Evolutionary conservation across 2,113 vertebrate genomes (phyloP), one percentile per base, ranked within the genome.

Genomic region (Phalacrocorax brasilianus): DNA sequence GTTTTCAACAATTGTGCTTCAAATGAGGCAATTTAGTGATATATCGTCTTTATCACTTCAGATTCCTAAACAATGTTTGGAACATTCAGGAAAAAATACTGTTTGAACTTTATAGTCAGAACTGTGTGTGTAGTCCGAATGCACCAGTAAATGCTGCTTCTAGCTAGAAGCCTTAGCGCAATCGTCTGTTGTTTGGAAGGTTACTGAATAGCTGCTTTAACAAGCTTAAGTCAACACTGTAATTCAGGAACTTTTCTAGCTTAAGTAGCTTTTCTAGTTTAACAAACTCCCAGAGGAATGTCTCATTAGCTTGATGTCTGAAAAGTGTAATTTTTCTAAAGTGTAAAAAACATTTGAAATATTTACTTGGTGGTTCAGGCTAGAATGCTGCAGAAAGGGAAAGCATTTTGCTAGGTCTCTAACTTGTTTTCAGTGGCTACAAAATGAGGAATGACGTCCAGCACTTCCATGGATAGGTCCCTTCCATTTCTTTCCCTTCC

Each of bases 291-390:
- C 75, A 55, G 40, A 84, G 83, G 61, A 95, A 84, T 73, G 8
- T 78, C 42, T 79, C 18, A 86, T 92, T 96, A 95, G 55, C 63
- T n/a, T 59, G 23, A 7, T 62, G 50, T 77, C 63, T 80, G 58
- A 88, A 93, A 94, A 82, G 12, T 68, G 33, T 83, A 24, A 47
- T 94, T 91, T 91, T 96, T 88, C n/a, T 71, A 3, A 70, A 85
- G 53, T 35, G 67, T 79, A 82, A 86, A 91, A 75, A 72, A 33
- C 13, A 58, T 85, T 82, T 94, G 53, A 81, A 82, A 70, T 77
- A 70, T 55, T 94, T 73, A 42, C 77, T 71, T 68, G 52, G 50
- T 70, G 55, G 49, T 73, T 79, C 47, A 67, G 45, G 16, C 32
- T 85, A 49, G 42, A 89, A 89, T 45, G 52, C 40, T 96, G n/a